Evolutionary conservation across 2,888 invertebrate genomes (phyloP), one percentile per base, ranked within the genome.

Genomic region (Dioctria linearis): DNA sequence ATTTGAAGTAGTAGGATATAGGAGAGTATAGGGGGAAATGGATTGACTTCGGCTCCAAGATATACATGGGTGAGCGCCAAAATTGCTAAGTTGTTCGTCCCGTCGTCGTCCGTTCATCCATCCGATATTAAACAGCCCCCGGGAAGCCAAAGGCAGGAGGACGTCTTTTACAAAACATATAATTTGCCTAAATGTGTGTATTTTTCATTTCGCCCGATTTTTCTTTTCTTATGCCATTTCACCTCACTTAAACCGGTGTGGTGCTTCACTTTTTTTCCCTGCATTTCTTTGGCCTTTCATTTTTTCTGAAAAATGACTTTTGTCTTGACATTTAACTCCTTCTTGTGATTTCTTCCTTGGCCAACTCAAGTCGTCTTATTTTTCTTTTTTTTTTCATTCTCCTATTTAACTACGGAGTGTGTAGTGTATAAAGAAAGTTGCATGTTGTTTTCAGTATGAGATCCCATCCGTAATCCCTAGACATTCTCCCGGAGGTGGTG

Each of bases 301-400:
- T 83, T 81, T 83, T 82, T 82, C 66, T 80, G 66, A 75, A 81
- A 84, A 84, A 81, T 83, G 82, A 80, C 78, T 83, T 80, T 82
- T 82, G 80, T 80, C 82, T 42, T 83, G 82, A 81, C 82, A 82
- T 83, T 81, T 80, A 78, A 82, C 79, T 83, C 78, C 78, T 82
- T 80, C 78, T 79, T 80, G 80, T 80, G 79, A 80, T 82, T 43
- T 69, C 69, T 46, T 69, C 42, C 43, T 57, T 78, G n/a, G 43
- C 43, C 67, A 13, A 59, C 25, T 57, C 37, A 25, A 13, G 40
- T 46, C 5, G n/a, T 6, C 57, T 39, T n/a, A n/a, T n/a, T 51
- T 5, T 5, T 73, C 40, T 73, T 54, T n/a, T 39, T 37, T 40
- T 63, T 39, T 8, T 49, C 49, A 46, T 37, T 49, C 69, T 3